Evolutionary conservation across 1,140 invertebrate species (phyloP).

Genomic region (Ylistrum balloti): DNA sequence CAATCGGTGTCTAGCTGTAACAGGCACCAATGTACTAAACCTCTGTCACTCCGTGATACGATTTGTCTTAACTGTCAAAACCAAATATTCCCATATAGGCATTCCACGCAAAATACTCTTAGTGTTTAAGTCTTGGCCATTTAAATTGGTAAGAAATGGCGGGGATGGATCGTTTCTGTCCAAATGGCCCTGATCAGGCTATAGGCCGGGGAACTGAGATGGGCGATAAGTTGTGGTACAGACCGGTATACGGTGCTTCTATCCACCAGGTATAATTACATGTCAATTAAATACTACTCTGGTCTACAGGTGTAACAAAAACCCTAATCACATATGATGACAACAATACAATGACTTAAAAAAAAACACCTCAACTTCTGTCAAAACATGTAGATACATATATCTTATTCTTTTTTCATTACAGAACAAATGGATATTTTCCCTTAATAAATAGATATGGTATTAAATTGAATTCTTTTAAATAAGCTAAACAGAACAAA

Average conservation of each 20-base stretch:
- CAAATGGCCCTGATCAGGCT: slow-evolving; percentile 20
- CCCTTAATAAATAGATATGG: not conserved
- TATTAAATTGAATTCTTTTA: not conserved
- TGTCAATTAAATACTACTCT: not conserved
- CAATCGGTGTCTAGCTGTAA: not conserved
- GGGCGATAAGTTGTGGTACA: slow-evolving; percentile 1
- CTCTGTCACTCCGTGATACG: slow-evolving; percentile 24
- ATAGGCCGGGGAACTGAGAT: slow-evolving; percentile 24
- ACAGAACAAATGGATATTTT: not conserved
- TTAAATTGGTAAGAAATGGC: slow-evolving; percentile 34
- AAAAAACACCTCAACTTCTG: slow-evolving; percentile 8
- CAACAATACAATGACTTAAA: not conserved
- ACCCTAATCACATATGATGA: not conserved
- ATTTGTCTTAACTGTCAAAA: slow-evolving; percentile 35
- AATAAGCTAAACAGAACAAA: not conserved
- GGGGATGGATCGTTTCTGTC: slow-evolving; percentile 21
- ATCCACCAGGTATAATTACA: slow-evolving; percentile 34
- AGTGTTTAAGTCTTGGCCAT: not conserved
- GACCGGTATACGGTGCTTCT: not conserved
- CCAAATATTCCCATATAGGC: not conserved
- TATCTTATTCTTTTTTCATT: not conserved
- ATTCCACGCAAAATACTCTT: slow-evolving; percentile 11
- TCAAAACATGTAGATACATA: slow-evolving; percentile 17
- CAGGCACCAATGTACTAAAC: not conserved
- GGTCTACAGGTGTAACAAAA: not conserved